A percentile compares a stretch with the other conserved stretches of the same genome.
phyloP scores from a whole-genome alignment of 1,140 invertebrate genomes.

The Tetragnatha versicolor region DNA sequence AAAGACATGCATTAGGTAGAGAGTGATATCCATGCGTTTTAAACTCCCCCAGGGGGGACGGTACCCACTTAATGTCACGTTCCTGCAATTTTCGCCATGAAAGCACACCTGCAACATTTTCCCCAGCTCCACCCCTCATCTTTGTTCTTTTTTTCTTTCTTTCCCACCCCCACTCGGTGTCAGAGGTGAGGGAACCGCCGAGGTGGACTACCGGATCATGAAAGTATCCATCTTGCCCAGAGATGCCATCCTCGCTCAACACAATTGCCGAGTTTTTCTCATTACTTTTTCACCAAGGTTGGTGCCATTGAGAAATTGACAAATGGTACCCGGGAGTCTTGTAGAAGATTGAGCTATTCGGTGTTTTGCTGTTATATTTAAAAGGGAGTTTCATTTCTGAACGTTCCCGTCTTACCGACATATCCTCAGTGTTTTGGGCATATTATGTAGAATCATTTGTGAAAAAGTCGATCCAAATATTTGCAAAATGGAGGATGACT shows the following conservation, averaged over 20 bases:
- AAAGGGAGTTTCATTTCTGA: too few relatives aligned
- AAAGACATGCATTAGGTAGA: too few relatives aligned
- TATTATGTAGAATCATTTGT: too few relatives aligned
- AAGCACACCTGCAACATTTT: conserved; percentile 7
- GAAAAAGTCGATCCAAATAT: too few relatives aligned
- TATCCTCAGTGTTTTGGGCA: too few relatives aligned
- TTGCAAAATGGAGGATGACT: too few relatives aligned
- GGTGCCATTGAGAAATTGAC: too few relatives aligned
- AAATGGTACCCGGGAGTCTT: too few relatives aligned
- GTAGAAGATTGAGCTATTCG: too few relatives aligned
- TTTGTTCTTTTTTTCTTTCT: not conserved
- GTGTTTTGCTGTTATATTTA: too few relatives aligned
- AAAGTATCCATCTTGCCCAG: not conserved
- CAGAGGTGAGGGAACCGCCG: conserved; percentile 9
- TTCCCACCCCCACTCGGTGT: not conserved
- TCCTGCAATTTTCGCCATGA: not conserved
- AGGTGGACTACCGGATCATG: conserved; percentile 18
- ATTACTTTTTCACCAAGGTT: too few relatives aligned
- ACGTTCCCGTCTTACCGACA: too few relatives aligned
- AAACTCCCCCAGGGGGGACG: not conserved
- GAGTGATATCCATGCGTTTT: not conserved
- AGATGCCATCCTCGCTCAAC: not conserved
- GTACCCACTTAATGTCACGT: conserved; percentile 13
- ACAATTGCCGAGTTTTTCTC: conserved; percentile 8
- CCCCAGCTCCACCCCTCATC: not conserved